These are phyloP conservation scores for Anolis carolinensis DNA, from an alignment of 2,113 vertebrate genomes.

Conservation along the genomic window DNA sequence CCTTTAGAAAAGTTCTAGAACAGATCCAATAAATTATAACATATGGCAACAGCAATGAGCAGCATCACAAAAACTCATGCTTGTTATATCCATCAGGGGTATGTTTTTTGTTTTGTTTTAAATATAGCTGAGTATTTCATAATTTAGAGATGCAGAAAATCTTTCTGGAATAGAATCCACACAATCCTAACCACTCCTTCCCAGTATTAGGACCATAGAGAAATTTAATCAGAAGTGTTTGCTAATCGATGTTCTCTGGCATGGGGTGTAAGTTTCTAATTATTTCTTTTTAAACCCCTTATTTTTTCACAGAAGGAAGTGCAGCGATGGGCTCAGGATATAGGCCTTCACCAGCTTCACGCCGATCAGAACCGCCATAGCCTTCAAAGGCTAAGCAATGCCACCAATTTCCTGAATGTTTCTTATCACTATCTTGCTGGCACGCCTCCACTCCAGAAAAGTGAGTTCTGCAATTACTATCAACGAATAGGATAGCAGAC, in stretches of 20 bases:
- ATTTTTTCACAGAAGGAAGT: conserved; percentile 38
- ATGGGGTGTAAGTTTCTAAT: neutral
- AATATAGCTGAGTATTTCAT: neutral
- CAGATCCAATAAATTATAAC: no score
- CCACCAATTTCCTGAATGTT: conserved; percentile 4
- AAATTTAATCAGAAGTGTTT: no score
- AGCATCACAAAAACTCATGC: no score
- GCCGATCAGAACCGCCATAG: conserved; percentile 16
- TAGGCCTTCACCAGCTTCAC: conserved; percentile 31
- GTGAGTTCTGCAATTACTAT: conserved; percentile 60
- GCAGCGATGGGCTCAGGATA: conserved; percentile 16
- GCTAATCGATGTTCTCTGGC: neutral
- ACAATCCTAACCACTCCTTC: no score
- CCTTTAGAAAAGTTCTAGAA: no score
- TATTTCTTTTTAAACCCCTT: neutral
- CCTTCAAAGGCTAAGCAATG: conserved; percentile 41
- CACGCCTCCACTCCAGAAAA: conserved; percentile 49
- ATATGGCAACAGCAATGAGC: no score
- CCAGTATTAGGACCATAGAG: no score
- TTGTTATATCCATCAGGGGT: no score
- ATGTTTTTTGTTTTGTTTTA: neutral
- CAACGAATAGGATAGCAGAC: neutral
- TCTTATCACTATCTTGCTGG: conserved; percentile 71
- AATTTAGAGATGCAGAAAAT: neutral
- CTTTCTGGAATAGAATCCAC: no score